Evolutionary conservation across 2,113 vertebrate species (phyloP).

Genomic region (Antidorcas marsupialis): DNA sequence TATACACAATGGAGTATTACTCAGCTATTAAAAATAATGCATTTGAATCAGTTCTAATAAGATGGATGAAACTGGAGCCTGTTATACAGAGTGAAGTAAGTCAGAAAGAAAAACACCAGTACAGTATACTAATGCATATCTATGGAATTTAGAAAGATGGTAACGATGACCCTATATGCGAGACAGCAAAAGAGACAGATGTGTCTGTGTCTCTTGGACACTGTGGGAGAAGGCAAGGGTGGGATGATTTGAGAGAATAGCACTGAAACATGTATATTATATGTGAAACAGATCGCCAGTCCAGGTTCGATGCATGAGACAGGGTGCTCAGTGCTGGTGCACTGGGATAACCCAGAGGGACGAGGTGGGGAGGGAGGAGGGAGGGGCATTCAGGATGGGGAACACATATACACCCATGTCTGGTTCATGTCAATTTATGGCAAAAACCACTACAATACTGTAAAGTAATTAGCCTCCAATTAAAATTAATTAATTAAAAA

Average conservation of each 20-base stretch:
- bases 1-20: neutral
- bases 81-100: neutral
- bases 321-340: neutral
- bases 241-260: neutral
- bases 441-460: neutral
- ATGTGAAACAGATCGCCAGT: neutral
- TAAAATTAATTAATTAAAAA: neutral
- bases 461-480: neutral
- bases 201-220: neutral
- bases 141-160: neutral
- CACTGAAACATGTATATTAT: neutral
- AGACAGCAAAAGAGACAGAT: neutral
- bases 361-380: neutral
- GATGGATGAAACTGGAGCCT: neutral
- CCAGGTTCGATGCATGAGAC: neutral
- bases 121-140: neutral
- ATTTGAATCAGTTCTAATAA: neutral
- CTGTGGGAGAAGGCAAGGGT: neutral
- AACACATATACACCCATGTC: neutral
- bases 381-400: neutral
- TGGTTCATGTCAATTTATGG: neutral
- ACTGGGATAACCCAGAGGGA: neutral
- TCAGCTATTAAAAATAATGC: neutral
- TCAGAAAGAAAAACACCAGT: neutral
- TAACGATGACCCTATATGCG: rapidly evolving